Evolutionary conservation across 2,888 invertebrate genomes (phyloP), one percentile per base, ranked within the genome.

Genomic region (Urechis unicinctus): DNA sequence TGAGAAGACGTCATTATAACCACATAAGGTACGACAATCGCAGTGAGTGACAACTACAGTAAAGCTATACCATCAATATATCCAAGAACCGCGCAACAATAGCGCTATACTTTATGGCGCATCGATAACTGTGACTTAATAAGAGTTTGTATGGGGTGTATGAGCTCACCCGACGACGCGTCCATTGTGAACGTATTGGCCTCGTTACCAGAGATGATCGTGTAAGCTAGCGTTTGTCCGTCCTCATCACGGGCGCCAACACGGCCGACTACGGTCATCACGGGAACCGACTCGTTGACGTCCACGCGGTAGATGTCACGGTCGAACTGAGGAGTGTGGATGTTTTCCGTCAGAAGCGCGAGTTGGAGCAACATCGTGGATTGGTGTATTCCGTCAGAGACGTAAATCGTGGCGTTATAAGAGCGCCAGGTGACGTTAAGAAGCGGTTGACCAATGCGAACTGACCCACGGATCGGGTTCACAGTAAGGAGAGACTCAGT

Each of bases 271-370:
- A 30, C 44, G n/a, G 45, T 53, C 6, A 69, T 68, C 6, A 67
- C 55, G n/a, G 49, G 46, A 28, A 57, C 60, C 5, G 65, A 62
- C 43, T 69, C 68, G 24, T 61, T 52, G 42, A 69, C 59, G 4
- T 60, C 57, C 21, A 61, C 36, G 6, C 54, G 52, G 56, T 69
- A 69, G 3, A 56, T 47, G 28, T 61, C 62, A 4, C 58, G 58
- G 9, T 49, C 50, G 51, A 67, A 68, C 2, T 53, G 47, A 25
- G 69, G 69, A 22, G 62, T 28, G 51, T 62, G 60, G 13, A 61
- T 30, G 50, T 69, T 69, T 41, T 21, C 22, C n/a, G 31, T 46
- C 2, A 6, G 26, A 2, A 53, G 30, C 17, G 44, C 46, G 30
- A 53, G 4, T 21, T 31, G 25, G n/a, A 50, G 36, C 6, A 36